Conservation (phyloP, 2,113 vertebrate species). For the Galbula dea region DNA sequence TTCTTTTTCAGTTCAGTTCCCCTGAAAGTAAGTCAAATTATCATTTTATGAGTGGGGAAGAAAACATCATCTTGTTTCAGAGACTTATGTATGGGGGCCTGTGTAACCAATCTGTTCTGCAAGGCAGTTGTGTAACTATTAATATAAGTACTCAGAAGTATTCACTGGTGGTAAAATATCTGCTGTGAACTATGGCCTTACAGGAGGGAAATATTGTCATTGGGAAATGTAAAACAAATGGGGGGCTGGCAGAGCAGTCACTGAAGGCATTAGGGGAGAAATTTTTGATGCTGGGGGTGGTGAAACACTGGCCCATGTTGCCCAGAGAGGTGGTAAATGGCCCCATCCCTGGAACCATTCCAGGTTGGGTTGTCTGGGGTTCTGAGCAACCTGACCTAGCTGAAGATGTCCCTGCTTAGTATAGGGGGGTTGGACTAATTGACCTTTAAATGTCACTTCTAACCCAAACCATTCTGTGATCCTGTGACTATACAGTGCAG, state of each 20-base stretch:
- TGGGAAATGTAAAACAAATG: not conserved
- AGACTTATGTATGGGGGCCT: not conserved
- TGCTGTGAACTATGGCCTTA: not conserved
- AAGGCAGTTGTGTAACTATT: not conserved
- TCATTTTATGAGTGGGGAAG: not conserved
- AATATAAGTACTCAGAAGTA: not conserved
- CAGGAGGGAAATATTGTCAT: not conserved
- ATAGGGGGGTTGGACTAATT: too few species aligned
- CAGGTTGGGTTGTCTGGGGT: too few species aligned
- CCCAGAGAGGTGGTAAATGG: too few species aligned
- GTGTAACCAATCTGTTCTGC: not conserved
- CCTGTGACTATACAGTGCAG: fast-evolving
- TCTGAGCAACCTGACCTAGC: too few species aligned
- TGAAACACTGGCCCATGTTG: too few species aligned
- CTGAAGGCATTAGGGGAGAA: not conserved
- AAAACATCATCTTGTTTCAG: not conserved
- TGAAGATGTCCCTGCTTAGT: too few species aligned
- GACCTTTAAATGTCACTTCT: too few species aligned
- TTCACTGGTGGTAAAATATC: not conserved
- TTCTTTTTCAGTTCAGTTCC: not conserved
- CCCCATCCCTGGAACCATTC: too few species aligned
- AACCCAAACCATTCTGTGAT: too few species aligned
- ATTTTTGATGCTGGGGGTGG: too few species aligned
- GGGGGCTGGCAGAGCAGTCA: not conserved
- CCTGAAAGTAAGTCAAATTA: not conserved